Base-by-base conservation (phyloP, 2,113 vertebrate genomes). In the Sporophila hypoxantha region DNA sequence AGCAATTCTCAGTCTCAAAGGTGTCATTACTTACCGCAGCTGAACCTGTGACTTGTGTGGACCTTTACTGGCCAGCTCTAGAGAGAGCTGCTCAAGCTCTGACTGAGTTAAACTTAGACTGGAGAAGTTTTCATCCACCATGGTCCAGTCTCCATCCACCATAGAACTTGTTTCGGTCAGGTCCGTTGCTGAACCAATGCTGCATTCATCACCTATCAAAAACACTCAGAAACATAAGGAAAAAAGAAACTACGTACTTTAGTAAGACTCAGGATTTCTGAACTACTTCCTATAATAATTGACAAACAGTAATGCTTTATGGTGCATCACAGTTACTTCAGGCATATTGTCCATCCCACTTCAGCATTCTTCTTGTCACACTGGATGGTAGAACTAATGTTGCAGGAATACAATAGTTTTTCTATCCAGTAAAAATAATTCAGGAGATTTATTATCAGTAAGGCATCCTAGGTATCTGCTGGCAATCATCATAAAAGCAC, bases 1-100 rank as follows among this genome's bases (percentile, higher is more conserved):
- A 81, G 26, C 52, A 8, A 56, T 66, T 88, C 29, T 37, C 20
- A 49, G 37, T 85, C 67, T 55, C 15, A 67, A 49, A 78, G 17
- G 47, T 29, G 4, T 22, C 4, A 2, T 73, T 37, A 95, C 98
- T 97, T 94, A 99, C 99, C 99, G 97, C 82, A 99, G 97, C 96
- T 99, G 99, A 91, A 99, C 98, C 93, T 99, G 98, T 11, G 99
- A 99, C 95, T 98, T 99, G 94, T 99, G 98, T 1, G 99, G 99
- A 22, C 99, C 99, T 96, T 99, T 99, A 95, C 98, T 99, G 50
- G 98, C 99, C 92, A 99, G 93, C 91, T 99, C 98, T 95, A 99
- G 98, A 91, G 99, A 99, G 91, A 99, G 98, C 96, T 99, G 99
- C 94, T 99, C 99, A 79, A 99, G 94, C 94, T 99, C 98, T 17